These are phyloP conservation scores for Channa maculata DNA, from an alignment of 2,113 vertebrate species.

Conservation along the genomic window DNA sequence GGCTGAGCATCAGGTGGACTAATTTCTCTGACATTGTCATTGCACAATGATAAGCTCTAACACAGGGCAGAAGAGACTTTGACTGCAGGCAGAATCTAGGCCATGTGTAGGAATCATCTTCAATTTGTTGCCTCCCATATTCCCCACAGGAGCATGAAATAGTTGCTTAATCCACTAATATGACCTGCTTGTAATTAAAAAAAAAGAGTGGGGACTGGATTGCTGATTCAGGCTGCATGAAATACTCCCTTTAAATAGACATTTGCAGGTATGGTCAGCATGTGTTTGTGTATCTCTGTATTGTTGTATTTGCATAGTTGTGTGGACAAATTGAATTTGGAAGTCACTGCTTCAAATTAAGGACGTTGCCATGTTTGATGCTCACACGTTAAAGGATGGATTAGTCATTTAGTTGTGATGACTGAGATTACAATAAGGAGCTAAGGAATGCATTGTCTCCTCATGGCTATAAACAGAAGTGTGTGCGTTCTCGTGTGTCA, in stretches of 20 bases:
- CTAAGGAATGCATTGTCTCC: too few species aligned
- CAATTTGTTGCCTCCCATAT: slow-evolving; percentile 60
- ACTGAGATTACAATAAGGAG: too few species aligned
- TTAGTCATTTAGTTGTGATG: too few species aligned
- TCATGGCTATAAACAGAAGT: background rate
- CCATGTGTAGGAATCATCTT: slow-evolving; percentile 63
- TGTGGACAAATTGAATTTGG: too few species aligned
- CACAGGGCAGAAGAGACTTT: slow-evolving; percentile 48
- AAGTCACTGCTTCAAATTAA: too few species aligned
- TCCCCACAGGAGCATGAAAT: slow-evolving; percentile 51
- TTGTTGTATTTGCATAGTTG: too few species aligned
- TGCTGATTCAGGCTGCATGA: slow-evolving; percentile 33
- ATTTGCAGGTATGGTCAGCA: slow-evolving; percentile 18
- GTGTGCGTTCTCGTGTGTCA: slow-evolving; percentile 1
- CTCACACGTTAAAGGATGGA: too few species aligned
- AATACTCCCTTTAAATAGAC: slow-evolving; percentile 24
- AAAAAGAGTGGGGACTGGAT: slow-evolving; percentile 47
- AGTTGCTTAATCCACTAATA: slow-evolving; percentile 49
- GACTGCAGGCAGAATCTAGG: slow-evolving; percentile 62
- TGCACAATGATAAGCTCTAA: slow-evolving; percentile 71
- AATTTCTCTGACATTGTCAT: slow-evolving; percentile 70
- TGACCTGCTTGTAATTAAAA: slow-evolving; percentile 72
- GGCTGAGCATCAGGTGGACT: slow-evolving; percentile 53
- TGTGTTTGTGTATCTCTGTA: background rate
- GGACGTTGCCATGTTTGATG: too few species aligned